Conservation (phyloP, 1,140 invertebrate genomes). For the Bombus waltoni region DNA sequence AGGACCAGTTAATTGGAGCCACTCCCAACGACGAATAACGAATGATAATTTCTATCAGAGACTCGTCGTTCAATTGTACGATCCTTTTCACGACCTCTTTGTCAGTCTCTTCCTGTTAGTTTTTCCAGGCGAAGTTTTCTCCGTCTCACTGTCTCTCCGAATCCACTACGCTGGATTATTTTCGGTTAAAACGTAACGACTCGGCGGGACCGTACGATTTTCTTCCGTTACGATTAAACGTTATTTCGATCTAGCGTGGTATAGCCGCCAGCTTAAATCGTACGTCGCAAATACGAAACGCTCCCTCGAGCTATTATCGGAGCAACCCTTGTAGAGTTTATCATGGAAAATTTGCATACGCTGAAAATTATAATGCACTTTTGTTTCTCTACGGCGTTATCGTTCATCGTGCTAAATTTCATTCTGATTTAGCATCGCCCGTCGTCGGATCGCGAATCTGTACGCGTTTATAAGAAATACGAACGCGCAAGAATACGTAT, state of each 20-base stretch:
- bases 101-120: too few species aligned
- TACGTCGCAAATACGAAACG: constrained; percentile 38
- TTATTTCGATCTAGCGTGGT: background rate
- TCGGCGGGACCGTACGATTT: background rate
- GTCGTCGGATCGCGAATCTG: too few species aligned
- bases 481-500: too few species aligned
- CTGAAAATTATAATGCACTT: background rate
- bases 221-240: background rate
- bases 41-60: constrained; percentile 10
- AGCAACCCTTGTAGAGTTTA: background rate
- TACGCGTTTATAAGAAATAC: too few species aligned
- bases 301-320: background rate
- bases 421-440: too few species aligned
- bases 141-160: too few species aligned
- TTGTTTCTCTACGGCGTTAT: background rate
- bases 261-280: background rate
- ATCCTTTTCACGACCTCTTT: too few species aligned
- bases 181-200: background rate
- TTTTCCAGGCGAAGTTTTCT: background rate
- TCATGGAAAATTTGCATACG: constrained; percentile 21
- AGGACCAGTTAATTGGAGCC: constrained; percentile 9
- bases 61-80: background rate
- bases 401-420: too few species aligned
- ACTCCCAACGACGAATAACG: background rate
- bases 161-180: constrained; percentile 4